Percentiles rank a stretch among this genome's conserved stretches.
These are phyloP conservation scores for Dendrocincla fuliginosa DNA, from an alignment of 2,797 vertebrate genomes.

Conservation along the genomic window DNA sequence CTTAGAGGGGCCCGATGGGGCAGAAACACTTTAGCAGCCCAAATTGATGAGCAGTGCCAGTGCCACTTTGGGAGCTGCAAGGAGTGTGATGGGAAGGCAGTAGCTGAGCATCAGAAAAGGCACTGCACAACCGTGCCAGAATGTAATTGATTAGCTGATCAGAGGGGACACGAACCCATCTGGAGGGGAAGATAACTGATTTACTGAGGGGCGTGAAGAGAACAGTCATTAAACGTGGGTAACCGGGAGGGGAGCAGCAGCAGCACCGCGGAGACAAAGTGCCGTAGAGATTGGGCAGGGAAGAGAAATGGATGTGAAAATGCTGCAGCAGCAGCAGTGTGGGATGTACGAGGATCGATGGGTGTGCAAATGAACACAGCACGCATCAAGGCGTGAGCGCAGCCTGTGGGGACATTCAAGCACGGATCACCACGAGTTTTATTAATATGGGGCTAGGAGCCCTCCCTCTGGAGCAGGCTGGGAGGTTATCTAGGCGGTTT, in stretches of 20 bases:
- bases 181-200: not conserved
- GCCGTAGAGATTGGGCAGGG: not conserved
- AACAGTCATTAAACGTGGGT: not conserved
- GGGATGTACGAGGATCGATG: fast-evolving
- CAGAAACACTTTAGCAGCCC: not conserved
- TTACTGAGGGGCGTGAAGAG: fast-evolving
- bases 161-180: not conserved
- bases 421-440: fast-evolving
- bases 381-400: fast-evolving
- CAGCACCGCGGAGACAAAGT: fast-evolving
- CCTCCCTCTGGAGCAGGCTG: not conserved
- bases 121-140: not conserved
- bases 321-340: not conserved
- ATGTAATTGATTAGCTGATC: not conserved
- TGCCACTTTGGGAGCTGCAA: not conserved
- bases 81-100: fast-evolving
- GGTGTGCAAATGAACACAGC: fast-evolving
- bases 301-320: not conserved
- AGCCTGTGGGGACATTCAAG: fast-evolving
- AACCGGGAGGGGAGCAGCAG: fast-evolving
- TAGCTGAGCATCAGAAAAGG: not conserved
- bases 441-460: not conserved
- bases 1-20: not conserved
- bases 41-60: fast-evolving
- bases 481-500: not conserved